Conservation (phyloP, 2,797 vertebrate species). For the Brotula barbata region DNA sequence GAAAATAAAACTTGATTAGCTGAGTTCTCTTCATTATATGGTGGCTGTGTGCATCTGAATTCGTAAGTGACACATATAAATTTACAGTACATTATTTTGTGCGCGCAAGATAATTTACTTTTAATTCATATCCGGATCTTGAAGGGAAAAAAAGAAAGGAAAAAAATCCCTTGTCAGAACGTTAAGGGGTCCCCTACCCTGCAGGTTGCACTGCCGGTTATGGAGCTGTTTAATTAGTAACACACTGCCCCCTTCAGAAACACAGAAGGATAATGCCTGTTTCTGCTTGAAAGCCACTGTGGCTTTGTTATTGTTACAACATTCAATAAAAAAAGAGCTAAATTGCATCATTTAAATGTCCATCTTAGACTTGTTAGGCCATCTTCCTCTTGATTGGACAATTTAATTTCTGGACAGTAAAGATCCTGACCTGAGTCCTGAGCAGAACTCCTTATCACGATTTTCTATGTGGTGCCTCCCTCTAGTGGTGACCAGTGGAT, state of each 20-base stretch:
- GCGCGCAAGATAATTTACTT: too few relatives aligned
- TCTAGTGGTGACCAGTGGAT: slow-evolving; percentile 53
- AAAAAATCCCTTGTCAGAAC: too few relatives aligned
- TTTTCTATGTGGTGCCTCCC: slow-evolving; percentile 55
- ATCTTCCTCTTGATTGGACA: slow-evolving; percentile 15
- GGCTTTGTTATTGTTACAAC: background rate
- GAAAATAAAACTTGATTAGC: too few relatives aligned
- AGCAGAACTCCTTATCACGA: background rate
- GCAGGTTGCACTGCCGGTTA: too few relatives aligned
- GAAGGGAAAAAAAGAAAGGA: too few relatives aligned
- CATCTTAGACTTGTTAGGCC: slow-evolving; percentile 9
- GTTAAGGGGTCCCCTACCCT: too few relatives aligned
- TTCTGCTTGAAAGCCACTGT: background rate
- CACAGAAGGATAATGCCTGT: background rate
- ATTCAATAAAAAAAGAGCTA: slow-evolving; percentile 3
- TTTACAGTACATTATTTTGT: too few relatives aligned
- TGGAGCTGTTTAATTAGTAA: slow-evolving; percentile 13
- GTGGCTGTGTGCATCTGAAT: too few relatives aligned
- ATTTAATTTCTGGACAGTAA: slow-evolving; percentile 28
- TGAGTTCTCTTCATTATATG: too few relatives aligned
- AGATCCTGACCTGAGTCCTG: background rate
- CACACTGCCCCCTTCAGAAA: slow-evolving; percentile 70
- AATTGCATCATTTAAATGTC: slow-evolving; percentile 2
- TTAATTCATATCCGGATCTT: too few relatives aligned
- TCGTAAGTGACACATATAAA: too few relatives aligned